Evolutionary conservation across 2,797 vertebrate genomes (phyloP).

Genomic region (Girardinus metallicus): DNA sequence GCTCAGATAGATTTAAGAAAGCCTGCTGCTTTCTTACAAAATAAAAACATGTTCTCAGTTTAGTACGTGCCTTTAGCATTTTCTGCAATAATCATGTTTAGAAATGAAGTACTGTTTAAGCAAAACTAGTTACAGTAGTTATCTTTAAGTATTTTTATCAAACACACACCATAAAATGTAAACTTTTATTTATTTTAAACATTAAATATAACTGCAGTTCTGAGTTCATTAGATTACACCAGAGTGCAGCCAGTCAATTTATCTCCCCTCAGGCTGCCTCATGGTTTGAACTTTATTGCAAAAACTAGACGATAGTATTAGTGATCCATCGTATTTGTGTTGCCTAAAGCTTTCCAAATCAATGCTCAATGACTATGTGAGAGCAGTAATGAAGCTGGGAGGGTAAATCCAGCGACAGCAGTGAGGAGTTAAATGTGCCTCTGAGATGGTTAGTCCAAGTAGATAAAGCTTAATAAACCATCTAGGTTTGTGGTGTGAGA

Average conservation of each 20-base stretch:
- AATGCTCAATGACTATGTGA: slow-evolving; percentile 55
- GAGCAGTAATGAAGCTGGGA: slow-evolving; percentile 32
- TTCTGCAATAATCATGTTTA: neutral
- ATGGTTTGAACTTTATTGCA: slow-evolving; percentile 29
- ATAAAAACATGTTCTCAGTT: neutral
- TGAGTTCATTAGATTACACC: neutral
- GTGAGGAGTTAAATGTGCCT: slow-evolving; percentile 8
- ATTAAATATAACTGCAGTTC: neutral
- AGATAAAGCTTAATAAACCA: slow-evolving; percentile 27
- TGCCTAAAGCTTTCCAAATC: slow-evolving; percentile 39
- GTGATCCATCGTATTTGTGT: slow-evolving; percentile 41
- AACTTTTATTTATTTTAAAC: neutral
- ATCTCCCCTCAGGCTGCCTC: slow-evolving; percentile 6
- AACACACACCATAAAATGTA: neutral
- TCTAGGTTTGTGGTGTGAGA: slow-evolving; percentile 25
- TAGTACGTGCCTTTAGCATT: neutral
- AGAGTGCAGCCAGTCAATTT: neutral
- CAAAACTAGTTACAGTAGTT: neutral
- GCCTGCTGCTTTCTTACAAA: neutral
- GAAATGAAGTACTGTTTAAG: neutral
- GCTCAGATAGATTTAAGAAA: neutral
- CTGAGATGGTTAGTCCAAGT: slow-evolving; percentile 38
- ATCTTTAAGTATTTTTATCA: neutral
- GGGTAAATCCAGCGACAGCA: slow-evolving; percentile 14
- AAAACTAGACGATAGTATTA: slow-evolving; percentile 21